Conservation (phyloP, 2,888 invertebrate genomes). For the Agrotis ipsilon region DNA sequence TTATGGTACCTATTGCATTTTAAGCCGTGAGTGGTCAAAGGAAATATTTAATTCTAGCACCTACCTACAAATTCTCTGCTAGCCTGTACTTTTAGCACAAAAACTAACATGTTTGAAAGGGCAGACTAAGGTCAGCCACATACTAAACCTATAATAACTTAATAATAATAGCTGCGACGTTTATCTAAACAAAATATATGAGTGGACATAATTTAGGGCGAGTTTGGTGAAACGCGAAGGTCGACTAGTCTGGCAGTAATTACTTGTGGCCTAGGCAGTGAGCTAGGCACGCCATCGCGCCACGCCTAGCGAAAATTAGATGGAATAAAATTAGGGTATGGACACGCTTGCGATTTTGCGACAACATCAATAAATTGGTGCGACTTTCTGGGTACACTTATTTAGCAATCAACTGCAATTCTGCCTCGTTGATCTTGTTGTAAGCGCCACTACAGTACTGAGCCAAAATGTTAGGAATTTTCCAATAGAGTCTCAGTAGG, state of each 20-base stretch:
- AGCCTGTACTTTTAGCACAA: constrained; percentile 8
- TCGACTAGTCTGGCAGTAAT: constrained; percentile 59
- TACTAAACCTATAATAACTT: constrained; percentile 28
- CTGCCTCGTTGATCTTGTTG: too few species aligned
- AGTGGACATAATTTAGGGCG: constrained; percentile 54
- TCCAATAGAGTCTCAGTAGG: too few species aligned
- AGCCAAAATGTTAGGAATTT: too few species aligned
- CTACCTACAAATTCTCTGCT: background rate
- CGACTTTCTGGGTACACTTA: too few species aligned
- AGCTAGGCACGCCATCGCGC: constrained; percentile 59
- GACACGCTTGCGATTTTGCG: constrained; percentile 31
- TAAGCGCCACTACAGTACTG: too few species aligned
- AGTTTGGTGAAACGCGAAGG: constrained; percentile 60
- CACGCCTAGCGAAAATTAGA: constrained; percentile 58
- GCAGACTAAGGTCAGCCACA: constrained; percentile 29
- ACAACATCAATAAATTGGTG: background rate
- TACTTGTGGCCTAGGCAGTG: constrained; percentile 52
- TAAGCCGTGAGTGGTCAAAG: background rate
- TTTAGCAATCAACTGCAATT: too few species aligned
- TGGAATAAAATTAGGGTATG: constrained; percentile 33
- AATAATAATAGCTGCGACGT: constrained; percentile 38
- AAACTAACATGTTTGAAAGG: constrained; percentile 5
- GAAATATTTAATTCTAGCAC: background rate
- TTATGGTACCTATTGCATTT: background rate
- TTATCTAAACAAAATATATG: constrained; percentile 57